Evolutionary conservation across 2,113 vertebrate species (phyloP).

Genomic region (Halcyon senegalensis): DNA sequence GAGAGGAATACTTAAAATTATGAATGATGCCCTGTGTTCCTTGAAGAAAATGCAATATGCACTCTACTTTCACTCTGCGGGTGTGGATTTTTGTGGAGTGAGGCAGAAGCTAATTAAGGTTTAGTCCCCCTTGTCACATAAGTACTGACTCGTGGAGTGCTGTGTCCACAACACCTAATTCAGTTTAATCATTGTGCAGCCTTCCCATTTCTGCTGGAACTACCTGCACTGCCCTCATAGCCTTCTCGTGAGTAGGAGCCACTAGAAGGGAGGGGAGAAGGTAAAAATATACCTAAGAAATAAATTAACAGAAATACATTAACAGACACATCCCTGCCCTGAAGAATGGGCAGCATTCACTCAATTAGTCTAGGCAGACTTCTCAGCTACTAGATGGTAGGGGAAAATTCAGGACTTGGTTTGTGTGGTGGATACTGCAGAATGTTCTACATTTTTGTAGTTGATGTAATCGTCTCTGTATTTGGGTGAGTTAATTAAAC

Average conservation of each 20-base stretch:
- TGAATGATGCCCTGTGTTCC: background rate
- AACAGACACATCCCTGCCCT: background rate
- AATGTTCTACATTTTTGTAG: conserved; percentile 17
- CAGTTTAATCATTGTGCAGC: background rate
- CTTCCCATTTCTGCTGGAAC: background rate
- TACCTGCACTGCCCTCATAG: background rate
- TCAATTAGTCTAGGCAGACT: background rate
- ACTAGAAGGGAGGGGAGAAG: background rate
- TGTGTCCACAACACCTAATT: background rate
- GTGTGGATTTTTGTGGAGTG: background rate
- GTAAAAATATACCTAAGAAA: background rate
- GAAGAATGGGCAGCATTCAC: background rate
- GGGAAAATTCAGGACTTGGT: background rate
- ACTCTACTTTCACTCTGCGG: background rate
- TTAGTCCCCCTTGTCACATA: background rate
- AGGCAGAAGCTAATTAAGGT: background rate
- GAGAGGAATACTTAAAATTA: background rate
- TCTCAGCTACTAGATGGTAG: background rate
- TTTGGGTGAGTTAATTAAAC: conserved; percentile 43
- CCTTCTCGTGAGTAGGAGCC: background rate
- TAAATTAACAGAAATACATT: background rate
- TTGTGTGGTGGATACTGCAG: conserved; percentile 5
- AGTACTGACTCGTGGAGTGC: background rate
- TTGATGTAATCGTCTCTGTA: background rate
- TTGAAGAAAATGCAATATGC: background rate